Conservation (phyloP, 2,797 vertebrate genomes). For the Thunnus albacares region DNA sequence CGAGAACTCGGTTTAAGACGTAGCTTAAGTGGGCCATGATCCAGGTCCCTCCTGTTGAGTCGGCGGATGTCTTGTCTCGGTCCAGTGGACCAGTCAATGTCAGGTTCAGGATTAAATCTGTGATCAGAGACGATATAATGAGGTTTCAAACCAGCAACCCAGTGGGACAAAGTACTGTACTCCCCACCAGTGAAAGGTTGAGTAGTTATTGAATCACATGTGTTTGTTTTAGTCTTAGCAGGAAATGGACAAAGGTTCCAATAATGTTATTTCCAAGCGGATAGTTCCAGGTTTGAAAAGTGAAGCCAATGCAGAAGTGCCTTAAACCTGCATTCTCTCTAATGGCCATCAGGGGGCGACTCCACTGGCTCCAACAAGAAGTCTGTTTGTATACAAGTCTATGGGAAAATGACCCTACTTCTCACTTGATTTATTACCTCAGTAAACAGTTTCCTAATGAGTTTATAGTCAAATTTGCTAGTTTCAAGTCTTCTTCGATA, state of each 20-base stretch:
- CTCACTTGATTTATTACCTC: too few species aligned
- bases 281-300: too few species aligned
- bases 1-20: neutral
- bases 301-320: too few species aligned
- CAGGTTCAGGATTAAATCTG: conserved; percentile 63
- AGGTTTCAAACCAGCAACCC: conserved; percentile 66
- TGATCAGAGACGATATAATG: conserved; percentile 63
- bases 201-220: conserved; percentile 53
- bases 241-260: conserved; percentile 36
- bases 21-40: conserved; percentile 28
- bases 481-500: too few species aligned
- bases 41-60: conserved; percentile 57
- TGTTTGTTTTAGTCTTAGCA: conserved; percentile 67
- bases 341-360: too few species aligned
- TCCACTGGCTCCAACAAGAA: too few species aligned
- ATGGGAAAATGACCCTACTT: too few species aligned
- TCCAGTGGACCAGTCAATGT: conserved; percentile 57
- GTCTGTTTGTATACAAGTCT: too few species aligned
- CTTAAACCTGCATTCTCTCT: too few species aligned
- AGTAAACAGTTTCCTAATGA: too few species aligned
- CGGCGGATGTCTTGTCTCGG: conserved; percentile 54
- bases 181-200: conserved; percentile 46
- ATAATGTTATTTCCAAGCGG: conserved; percentile 18
- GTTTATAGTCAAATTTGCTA: too few species aligned
- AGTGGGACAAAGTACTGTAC: conserved; percentile 47